Percentiles rank a stretch among this genome's conserved stretches.
phyloP scores from a whole-genome alignment of 1,140 invertebrate species.

The Hypsibius dujardini region DNA sequence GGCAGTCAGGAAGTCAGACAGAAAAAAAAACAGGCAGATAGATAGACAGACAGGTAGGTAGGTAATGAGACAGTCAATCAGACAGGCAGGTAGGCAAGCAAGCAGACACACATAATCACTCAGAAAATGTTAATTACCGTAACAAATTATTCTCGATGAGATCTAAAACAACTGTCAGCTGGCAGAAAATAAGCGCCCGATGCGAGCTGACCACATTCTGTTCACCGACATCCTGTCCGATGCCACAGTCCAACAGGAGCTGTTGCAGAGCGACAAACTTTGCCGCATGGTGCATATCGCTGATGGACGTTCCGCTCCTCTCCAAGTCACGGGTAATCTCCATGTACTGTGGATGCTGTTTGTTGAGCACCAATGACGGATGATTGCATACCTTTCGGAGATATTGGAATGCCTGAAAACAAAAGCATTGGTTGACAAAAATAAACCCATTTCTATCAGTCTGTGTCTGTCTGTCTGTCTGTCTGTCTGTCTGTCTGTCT shows the following conservation, averaged over 20 bases:
- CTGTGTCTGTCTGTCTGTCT: too few relatives aligned
- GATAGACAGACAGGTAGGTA: too few relatives aligned
- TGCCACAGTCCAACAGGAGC: conserved; percentile 82
- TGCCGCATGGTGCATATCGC: conserved; percentile 76
- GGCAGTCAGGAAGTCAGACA: too few relatives aligned
- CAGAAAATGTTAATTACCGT: conserved; percentile 35
- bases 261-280: conserved; percentile 90
- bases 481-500: too few relatives aligned
- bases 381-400: conserved; percentile 96
- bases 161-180: conserved; percentile 86
- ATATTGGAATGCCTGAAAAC: conserved; percentile 70
- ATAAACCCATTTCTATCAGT: too few relatives aligned
- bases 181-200: conserved; percentile 88
- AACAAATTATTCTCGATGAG: conserved; percentile 89
- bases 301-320: conserved; percentile 45
- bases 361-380: conserved; percentile 74
- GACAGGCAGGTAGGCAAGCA: too few relatives aligned
- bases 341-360: conserved; percentile 58
- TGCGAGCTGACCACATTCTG: conserved; percentile 69
- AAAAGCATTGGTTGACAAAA: conserved; percentile 22
- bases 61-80: too few relatives aligned
- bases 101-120: background rate
- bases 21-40: too few relatives aligned
- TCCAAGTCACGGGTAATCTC: conserved; percentile 44
- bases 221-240: conserved; percentile 43